Conservation (phyloP, 2,113 vertebrate genomes). For the Datnioides undecimradiatus region DNA sequence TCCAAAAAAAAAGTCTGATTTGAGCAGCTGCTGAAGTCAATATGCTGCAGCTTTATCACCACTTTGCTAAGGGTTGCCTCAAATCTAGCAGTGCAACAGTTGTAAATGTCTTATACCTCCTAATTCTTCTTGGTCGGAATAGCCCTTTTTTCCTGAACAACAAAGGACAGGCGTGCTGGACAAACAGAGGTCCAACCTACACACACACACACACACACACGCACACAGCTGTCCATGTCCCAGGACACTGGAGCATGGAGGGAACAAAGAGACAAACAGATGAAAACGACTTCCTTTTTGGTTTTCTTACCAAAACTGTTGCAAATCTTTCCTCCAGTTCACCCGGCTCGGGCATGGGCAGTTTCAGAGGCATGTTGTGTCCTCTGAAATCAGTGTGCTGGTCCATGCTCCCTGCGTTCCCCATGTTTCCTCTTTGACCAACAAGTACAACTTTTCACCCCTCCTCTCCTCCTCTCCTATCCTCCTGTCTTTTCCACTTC, state of each 20-base stretch:
- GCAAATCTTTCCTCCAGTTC: constrained; percentile 97
- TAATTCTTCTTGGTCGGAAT: neutral
- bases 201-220: constrained; percentile 77
- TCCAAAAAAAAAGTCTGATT: constrained; percentile 2
- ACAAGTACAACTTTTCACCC: constrained; percentile 20
- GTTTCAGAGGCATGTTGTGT: constrained; percentile 91
- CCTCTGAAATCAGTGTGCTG: constrained; percentile 92
- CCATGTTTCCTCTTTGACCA: constrained; percentile 83
- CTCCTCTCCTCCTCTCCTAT: neutral
- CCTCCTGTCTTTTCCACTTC: constrained; percentile 15
- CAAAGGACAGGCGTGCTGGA: constrained; percentile 67
- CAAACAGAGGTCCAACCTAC: constrained; percentile 59
- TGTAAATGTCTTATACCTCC: neutral
- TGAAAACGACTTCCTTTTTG: neutral
- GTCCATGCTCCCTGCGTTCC: constrained; percentile 97
- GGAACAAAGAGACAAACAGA: constrained; percentile 60
- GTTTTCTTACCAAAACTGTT: constrained; percentile 90
- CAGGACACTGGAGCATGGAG: constrained; percentile 56
- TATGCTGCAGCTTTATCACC: neutral
- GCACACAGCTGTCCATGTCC: constrained; percentile 72
- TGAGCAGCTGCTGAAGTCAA: neutral
- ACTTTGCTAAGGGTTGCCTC: neutral
- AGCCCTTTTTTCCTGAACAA: constrained; percentile 41
- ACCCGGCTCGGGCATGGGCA: constrained; percentile 94
- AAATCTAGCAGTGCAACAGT: neutral